Evolutionary conservation across 2,888 invertebrate species (phyloP).

Genomic region (Ornithoptera priamus): DNA sequence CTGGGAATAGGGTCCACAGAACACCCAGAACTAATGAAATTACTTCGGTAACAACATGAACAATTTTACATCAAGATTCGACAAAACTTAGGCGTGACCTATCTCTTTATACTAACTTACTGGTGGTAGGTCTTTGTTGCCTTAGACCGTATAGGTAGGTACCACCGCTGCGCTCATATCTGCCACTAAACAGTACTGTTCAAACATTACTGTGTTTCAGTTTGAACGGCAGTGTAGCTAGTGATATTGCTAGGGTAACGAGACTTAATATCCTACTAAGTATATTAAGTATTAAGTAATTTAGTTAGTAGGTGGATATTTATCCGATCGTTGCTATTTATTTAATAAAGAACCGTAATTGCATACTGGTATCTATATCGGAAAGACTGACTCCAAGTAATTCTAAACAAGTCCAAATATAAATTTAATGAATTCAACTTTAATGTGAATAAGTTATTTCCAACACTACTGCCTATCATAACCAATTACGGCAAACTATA

Average conservation of each 20-base stretch:
- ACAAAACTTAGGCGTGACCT: not conserved
- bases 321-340: not conserved
- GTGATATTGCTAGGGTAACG: no score
- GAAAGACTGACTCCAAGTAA: not conserved
- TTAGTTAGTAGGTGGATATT: not conserved
- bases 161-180: no score
- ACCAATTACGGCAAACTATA: not conserved
- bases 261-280: no score
- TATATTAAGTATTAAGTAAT: not conserved
- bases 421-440: not conserved
- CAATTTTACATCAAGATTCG: not conserved
- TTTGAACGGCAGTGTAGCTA: no score
- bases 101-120: not conserved
- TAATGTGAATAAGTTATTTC: not conserved
- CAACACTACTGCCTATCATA: not conserved
- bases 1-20: no score
- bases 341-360: not conserved
- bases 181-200: no score
- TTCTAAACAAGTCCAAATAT: not conserved
- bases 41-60: not conserved
- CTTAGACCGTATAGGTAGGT: no score
- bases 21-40: not conserved
- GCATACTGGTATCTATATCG: not conserved
- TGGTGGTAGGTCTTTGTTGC: no score
- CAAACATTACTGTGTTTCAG: no score